Percentiles rank a stretch among this genome's conserved stretches.
These are phyloP conservation scores for Drosophila yakuba DNA, from an alignment of 1,140 invertebrate species.

Conservation along the genomic window DNA sequence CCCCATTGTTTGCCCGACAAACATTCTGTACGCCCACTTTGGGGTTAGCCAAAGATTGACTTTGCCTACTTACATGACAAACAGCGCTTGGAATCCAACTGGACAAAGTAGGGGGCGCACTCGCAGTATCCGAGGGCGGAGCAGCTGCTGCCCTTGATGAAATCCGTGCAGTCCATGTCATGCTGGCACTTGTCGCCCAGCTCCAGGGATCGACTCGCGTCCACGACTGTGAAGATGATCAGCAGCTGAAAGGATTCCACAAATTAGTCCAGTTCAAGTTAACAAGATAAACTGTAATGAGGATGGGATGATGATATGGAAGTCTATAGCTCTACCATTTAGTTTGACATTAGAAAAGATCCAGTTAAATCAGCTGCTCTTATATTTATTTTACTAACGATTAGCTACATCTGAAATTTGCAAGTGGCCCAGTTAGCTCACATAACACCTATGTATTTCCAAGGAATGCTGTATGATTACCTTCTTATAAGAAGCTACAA, in stretches of 20 bases:
- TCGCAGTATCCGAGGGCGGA: conserved; percentile 86
- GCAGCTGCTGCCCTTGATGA: conserved; percentile 84
- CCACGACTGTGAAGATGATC: conserved; percentile 55
- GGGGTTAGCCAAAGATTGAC: conserved; percentile 74
- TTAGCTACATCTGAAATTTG: not conserved
- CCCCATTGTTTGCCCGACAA: conserved; percentile 52
- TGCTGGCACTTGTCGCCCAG: conserved; percentile 83
- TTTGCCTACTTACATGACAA: conserved; percentile 88
- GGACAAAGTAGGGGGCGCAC: conserved; percentile 89
- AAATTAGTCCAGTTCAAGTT: not conserved
- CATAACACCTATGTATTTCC: not conserved
- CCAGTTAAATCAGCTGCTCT: not conserved
- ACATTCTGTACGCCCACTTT: conserved; percentile 45
- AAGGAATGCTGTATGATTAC: not conserved
- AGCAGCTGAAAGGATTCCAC: conserved; percentile 40
- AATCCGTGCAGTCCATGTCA: conserved; percentile 84
- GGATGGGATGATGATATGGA: too few relatives aligned
- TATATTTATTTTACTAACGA: not conserved
- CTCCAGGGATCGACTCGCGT: conserved; percentile 47
- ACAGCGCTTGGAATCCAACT: conserved; percentile 88
- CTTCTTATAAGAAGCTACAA: not conserved
- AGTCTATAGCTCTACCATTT: too few relatives aligned
- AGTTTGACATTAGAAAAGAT: too few relatives aligned
- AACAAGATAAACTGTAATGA: too few relatives aligned
- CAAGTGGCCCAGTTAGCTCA: not conserved